Conservation (phyloP, 1,140 invertebrate species). For the Sipha flava region DNA sequence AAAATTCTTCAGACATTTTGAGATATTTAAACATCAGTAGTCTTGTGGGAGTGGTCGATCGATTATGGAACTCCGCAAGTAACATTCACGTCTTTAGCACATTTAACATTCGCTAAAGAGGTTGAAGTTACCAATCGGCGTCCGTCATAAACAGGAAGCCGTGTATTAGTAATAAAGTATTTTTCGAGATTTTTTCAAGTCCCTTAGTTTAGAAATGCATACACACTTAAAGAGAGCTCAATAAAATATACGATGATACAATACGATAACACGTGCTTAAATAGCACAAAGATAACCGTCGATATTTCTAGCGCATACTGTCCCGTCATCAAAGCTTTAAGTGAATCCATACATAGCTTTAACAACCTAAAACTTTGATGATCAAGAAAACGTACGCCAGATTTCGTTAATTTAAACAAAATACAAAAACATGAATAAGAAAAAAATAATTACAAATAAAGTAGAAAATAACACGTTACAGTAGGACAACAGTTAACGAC, state of each 20-base stretch:
- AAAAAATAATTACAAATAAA: background rate
- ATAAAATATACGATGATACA: no score
- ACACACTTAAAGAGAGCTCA: background rate
- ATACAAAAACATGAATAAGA: background rate
- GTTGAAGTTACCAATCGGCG: background rate
- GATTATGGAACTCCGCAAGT: no score
- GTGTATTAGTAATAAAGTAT: background rate
- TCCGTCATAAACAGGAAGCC: background rate
- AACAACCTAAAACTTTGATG: constrained; percentile 1
- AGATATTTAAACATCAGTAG: background rate
- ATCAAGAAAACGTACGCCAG: background rate
- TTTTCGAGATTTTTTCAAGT: background rate
- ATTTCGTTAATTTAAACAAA: no score
- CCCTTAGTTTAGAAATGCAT: background rate
- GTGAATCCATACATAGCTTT: background rate
- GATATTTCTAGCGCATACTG: background rate
- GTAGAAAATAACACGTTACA: no score
- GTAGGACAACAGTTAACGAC: no score
- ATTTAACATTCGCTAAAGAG: background rate
- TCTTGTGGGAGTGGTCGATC: background rate
- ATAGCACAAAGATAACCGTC: background rate
- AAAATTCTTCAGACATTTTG: background rate
- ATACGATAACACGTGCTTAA: no score
- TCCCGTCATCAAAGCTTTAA: constrained; percentile 24
- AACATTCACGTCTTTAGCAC: background rate